Evolutionary conservation across 2,113 vertebrate species (phyloP).

Genomic region (Miniopterus natalensis): DNA sequence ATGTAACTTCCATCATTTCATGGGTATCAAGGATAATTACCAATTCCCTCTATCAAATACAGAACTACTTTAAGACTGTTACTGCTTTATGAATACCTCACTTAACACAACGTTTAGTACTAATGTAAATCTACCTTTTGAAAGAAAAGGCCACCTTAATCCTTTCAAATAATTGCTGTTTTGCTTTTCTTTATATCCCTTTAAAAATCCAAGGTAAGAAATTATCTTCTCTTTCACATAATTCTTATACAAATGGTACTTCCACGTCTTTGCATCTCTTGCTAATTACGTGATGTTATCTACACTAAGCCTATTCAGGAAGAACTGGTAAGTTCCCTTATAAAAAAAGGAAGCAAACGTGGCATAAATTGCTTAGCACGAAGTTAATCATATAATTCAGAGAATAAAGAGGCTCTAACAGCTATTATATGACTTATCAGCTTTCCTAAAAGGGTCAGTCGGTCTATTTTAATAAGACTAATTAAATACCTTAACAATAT

Average conservation of each 20-base stretch:
- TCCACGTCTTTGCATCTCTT: slow-evolving; percentile 93
- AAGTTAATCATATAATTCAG: slow-evolving; percentile 95
- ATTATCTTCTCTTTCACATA: slow-evolving; percentile 93
- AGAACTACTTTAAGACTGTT: slow-evolving; percentile 79
- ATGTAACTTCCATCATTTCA: slow-evolving; percentile 48
- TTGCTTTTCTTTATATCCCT: slow-evolving; percentile 92
- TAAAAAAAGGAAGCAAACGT: slow-evolving; percentile 87
- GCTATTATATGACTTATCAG: slow-evolving; percentile 93
- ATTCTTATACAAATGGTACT: slow-evolving; percentile 94
- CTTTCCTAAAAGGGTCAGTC: slow-evolving; percentile 93
- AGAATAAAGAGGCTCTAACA: slow-evolving; percentile 92
- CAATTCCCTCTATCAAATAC: slow-evolving; percentile 50
- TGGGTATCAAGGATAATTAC: slow-evolving; percentile 7
- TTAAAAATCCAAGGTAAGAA: slow-evolving; percentile 95
- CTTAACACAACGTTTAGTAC: slow-evolving; percentile 59
- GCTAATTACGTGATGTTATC: slow-evolving; percentile 98
- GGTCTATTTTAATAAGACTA: slow-evolving; percentile 92
- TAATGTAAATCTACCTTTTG: slow-evolving; percentile 85
- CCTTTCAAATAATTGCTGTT: slow-evolving; percentile 92
- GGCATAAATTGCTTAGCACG: slow-evolving; percentile 96
- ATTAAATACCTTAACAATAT: slow-evolving; percentile 95
- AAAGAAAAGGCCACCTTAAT: slow-evolving; percentile 94
- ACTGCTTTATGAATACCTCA: slow-evolving; percentile 82
- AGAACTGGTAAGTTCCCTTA: slow-evolving; percentile 91
- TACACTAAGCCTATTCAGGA: slow-evolving; percentile 95